A percentile compares a stretch with the other conserved stretches of the same genome.
Evolutionary conservation across 2,888 invertebrate species (phyloP).

Genomic region (Xestia ashworthii): DNA sequence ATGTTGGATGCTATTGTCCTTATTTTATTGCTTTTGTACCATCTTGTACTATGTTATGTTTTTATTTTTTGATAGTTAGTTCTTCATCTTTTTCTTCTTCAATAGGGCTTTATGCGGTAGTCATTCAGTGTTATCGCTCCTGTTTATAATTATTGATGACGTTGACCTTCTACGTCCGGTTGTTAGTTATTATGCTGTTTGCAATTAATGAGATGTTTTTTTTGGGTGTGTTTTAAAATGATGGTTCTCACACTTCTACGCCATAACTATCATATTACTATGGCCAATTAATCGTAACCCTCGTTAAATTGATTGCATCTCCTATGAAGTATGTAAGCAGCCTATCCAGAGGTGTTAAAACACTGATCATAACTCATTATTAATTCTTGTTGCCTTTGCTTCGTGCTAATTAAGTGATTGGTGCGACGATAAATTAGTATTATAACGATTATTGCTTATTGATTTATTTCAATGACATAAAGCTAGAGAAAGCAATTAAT

Average conservation of each 20-base stretch:
- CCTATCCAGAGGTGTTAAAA: conserved; percentile 63
- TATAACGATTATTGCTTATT: conserved; percentile 79
- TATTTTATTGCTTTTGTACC: conserved; percentile 52
- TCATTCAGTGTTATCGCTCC: conserved; percentile 32
- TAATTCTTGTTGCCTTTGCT: conserved; percentile 80
- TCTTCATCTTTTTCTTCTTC: conserved; percentile 47
- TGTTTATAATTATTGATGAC: conserved; percentile 20
- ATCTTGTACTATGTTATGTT: conserved; percentile 46
- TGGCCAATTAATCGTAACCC: neutral
- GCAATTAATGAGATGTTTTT: neutral
- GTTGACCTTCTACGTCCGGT: neutral
- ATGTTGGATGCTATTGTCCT: conserved; percentile 68
- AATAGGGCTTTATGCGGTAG: conserved; percentile 34
- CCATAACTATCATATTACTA: neutral
- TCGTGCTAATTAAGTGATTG: conserved; percentile 83
- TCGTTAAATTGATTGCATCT: conserved; percentile 5
- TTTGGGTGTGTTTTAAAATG: neutral
- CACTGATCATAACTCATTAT: conserved; percentile 70
- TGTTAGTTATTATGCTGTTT: neutral
- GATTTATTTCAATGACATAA: conserved; percentile 75
- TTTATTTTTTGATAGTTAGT: conserved; percentile 51
- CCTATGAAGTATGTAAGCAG: conserved; percentile 37
- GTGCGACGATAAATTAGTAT: conserved; percentile 76
- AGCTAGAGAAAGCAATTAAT: conserved; percentile 46
- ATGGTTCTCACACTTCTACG: neutral